phyloP scores from a whole-genome alignment of 1,140 invertebrate species.

The Cydia fagiglandana region DNA sequence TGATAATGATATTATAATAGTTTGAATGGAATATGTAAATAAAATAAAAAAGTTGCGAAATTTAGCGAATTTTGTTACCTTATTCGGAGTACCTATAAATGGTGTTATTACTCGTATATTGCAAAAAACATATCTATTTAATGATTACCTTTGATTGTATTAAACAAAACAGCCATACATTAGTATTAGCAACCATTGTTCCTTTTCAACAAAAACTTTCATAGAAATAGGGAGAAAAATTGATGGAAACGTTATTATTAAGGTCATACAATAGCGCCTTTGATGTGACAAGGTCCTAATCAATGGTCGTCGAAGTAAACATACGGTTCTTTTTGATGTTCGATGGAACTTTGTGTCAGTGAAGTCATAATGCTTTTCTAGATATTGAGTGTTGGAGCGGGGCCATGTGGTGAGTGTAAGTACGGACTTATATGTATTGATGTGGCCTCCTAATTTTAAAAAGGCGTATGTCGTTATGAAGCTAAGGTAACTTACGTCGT shows the following conservation, averaged over 20 bases:
- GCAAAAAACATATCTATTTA: neutral
- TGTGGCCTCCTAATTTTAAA: neutral
- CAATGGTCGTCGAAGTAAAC: constrained; percentile 59
- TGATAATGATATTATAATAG: too few species aligned
- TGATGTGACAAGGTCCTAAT: constrained; percentile 72
- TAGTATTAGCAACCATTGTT: constrained; percentile 23
- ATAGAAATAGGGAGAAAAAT: constrained; percentile 49
- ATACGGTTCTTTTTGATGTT: constrained; percentile 60
- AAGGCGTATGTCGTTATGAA: neutral
- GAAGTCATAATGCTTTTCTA: constrained; percentile 44
- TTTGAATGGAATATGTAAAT: too few species aligned
- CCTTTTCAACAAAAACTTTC: constrained; percentile 30
- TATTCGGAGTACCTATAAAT: too few species aligned
- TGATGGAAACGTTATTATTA: constrained; percentile 61
- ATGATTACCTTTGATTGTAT: constrained; percentile 2
- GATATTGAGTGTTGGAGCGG: constrained; percentile 39
- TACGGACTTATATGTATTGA: constrained; percentile 18
- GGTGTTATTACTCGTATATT: neutral
- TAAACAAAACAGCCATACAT: constrained; percentile 24
- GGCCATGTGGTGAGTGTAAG: constrained; percentile 30
- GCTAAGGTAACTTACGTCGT: neutral
- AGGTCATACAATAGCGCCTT: constrained; percentile 65
- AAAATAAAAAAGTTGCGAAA: too few species aligned
- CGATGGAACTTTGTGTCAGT: constrained; percentile 38
- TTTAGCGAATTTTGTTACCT: neutral